Base-by-base conservation (phyloP, 2,888 invertebrate genomes). In the Harmothoe impar region DNA sequence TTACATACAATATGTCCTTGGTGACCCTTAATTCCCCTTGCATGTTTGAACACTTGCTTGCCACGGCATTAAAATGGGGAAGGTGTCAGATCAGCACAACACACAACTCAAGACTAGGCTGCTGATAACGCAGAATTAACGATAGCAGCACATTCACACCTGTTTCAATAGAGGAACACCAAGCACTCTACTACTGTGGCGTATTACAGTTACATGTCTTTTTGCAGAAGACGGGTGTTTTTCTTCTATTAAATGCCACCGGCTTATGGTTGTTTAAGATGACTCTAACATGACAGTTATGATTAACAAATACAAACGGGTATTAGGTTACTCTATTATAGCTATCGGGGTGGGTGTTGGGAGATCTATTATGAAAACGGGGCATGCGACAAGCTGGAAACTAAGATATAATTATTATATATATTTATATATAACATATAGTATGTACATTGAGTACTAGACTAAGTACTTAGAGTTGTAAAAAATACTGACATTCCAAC, bases 371-470 rank as follows among this genome's bases (percentile, higher is more conserved):
- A 35, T n/a, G 81, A 33, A 81, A 81, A 33, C 10, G 0, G 33
- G 81, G 15, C 81, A 81, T 43, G 81, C 81, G 33, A 81, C 81
- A 81, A 81, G 81, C 81, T 81, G 81, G 81, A 81, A 81, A 81
- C 81, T 81, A 81, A 35, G 23, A 81, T 81, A 81, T 20, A 81
- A 15, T 72, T 29, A 72, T 15, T 81, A 25, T 81, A 43, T 81
- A 81, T 43, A 81, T 81, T n/a, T 33, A 81, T 81, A 77, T 77
- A 77, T 77, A 77, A 77, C 77, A 77, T 77, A 31, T 25, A 81
- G 12, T 81, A 81, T 81, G 5, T 81, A 81, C 81, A 81, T 23
- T 33, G 81, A 81, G 81, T 35, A 81, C 81, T 33, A 81, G 81
- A 43, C 81, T 81, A 81, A 81, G 81, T 81, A 81, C 81, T n/a